A percentile compares a stretch with the other conserved stretches of the same genome.
Conservation (phyloP, 2,113 vertebrate genomes). For the Perccottus glenii region DNA sequence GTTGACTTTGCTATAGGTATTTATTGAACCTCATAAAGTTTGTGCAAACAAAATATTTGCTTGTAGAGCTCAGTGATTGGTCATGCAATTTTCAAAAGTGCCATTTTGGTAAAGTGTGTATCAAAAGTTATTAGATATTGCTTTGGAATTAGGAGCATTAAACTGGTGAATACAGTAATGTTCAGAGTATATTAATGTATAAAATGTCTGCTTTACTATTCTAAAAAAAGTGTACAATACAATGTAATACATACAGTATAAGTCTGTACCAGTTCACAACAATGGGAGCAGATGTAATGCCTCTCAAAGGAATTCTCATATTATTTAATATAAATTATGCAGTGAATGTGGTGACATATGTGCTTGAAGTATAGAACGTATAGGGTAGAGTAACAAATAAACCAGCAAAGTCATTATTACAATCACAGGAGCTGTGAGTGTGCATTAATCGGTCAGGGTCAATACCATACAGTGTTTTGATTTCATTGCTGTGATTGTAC, state of each 20-base stretch:
- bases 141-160: neutral
- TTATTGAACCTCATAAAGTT: conserved; percentile 23
- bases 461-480: neutral
- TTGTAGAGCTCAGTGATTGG: neutral
- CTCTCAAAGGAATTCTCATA: neutral
- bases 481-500: conserved; percentile 1
- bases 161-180: neutral
- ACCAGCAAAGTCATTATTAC: conserved; percentile 2
- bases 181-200: neutral
- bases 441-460: neutral
- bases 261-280: neutral
- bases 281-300: neutral
- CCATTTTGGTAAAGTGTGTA: neutral
- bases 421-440: conserved; percentile 1
- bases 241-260: neutral
- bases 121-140: neutral
- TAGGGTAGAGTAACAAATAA: neutral
- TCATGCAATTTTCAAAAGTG: neutral
- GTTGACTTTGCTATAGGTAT: conserved; percentile 23
- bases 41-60: conserved; percentile 10
- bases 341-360: too few species aligned
- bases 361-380: neutral
- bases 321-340: neutral
- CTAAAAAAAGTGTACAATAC: neutral
- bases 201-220: neutral